Percentiles rank a stretch among this genome's conserved stretches.
Conservation (phyloP, 2,797 vertebrate genomes). For the Centroberyx gerrardi region DNA sequence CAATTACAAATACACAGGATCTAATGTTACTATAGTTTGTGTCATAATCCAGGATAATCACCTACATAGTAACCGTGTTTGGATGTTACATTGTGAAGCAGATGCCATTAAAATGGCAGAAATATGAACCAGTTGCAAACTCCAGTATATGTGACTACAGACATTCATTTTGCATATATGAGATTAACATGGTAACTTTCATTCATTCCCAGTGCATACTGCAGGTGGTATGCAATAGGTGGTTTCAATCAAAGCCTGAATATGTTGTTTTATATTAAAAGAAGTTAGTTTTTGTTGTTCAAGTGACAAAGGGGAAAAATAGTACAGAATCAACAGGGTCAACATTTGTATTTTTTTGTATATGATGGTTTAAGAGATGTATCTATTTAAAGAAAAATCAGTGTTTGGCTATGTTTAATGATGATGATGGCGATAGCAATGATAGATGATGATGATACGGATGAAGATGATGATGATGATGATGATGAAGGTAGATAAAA, state of each 20-base stretch:
- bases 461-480: slow-evolving; percentile 1
- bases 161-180: neutral
- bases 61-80: too few species aligned
- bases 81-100: too few species aligned
- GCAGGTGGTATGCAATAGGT: neutral
- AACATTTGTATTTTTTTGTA: neutral
- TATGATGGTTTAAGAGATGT: neutral
- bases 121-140: too few species aligned
- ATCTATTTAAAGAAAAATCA: neutral
- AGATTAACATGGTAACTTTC: neutral
- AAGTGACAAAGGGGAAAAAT: neutral
- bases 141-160: too few species aligned
- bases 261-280: neutral
- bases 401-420: slow-evolving; percentile 4
- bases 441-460: neutral
- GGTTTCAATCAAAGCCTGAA: neutral
- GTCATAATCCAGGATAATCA: too few species aligned
- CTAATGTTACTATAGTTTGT: too few species aligned
- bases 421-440: neutral
- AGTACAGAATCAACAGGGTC: slow-evolving; percentile 1
- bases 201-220: neutral
- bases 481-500: neutral
- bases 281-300: too few species aligned
- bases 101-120: too few species aligned
- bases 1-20: too few species aligned